Percentiles rank a stretch among this genome's conserved stretches.
Evolutionary conservation across 2,797 vertebrate species (phyloP).

Genomic region (Pelochelys cantorii): DNA sequence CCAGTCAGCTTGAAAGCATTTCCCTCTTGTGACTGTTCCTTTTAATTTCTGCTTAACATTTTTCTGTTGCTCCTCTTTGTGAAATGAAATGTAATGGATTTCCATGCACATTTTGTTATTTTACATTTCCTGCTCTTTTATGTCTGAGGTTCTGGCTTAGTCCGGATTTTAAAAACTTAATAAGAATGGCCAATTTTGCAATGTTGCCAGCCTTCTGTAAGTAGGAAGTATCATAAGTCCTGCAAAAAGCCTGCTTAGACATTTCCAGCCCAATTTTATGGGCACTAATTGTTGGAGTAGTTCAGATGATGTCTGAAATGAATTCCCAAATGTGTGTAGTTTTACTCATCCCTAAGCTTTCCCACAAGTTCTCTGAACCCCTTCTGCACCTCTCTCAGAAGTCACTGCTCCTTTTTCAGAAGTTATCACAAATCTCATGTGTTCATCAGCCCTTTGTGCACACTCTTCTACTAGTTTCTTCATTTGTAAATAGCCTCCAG

Average conservation of each 20-base stretch:
- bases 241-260: neutral
- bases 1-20: no score
- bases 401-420: slow-evolving; percentile 1
- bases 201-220: neutral
- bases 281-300: neutral
- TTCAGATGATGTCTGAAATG: neutral
- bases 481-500: neutral
- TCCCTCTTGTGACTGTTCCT: no score
- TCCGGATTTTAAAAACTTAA: neutral
- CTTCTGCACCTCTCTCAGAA: neutral
- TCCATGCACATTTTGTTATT: accelerated
- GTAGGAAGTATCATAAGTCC: neutral
- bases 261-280: neutral
- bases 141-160: neutral
- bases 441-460: neutral
- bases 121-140: neutral
- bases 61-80: no score
- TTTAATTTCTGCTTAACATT: no score
- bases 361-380: neutral
- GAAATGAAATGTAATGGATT: no score
- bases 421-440: neutral
- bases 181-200: accelerated
- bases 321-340: neutral
- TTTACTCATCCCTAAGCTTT: slow-evolving; percentile 17
- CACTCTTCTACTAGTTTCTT: neutral